Evolutionary conservation across 1,140 invertebrate genomes (phyloP).

Genomic region (Hydropsyche tenuis): DNA sequence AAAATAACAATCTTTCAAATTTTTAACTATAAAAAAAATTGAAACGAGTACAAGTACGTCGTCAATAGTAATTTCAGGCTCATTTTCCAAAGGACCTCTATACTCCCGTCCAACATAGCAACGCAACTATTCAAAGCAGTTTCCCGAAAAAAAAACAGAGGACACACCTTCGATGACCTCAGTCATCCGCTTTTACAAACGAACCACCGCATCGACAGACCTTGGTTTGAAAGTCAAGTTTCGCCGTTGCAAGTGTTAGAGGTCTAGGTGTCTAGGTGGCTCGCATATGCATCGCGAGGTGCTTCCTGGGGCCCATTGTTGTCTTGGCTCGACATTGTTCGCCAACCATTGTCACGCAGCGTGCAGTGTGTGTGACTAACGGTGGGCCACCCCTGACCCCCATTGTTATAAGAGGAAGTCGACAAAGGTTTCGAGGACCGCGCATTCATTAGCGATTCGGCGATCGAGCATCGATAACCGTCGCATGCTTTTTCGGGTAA

Average conservation of each 20-base stretch:
- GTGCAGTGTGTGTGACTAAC: neutral
- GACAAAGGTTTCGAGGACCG: slow-evolving; percentile 33
- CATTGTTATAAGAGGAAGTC: slow-evolving; percentile 44
- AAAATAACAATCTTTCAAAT: too few relatives aligned
- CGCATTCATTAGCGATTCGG: slow-evolving; percentile 11
- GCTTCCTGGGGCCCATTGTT: slow-evolving; percentile 11
- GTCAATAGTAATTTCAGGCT: too few relatives aligned
- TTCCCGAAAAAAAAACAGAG: too few relatives aligned
- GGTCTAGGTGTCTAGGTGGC: slow-evolving; percentile 19
- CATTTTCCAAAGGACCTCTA: too few relatives aligned
- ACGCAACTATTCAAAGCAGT: too few relatives aligned
- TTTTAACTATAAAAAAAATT: too few relatives aligned
- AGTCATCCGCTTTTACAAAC: too few relatives aligned
- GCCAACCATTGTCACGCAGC: slow-evolving; percentile 10
- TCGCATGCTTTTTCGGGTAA: neutral
- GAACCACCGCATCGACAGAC: too few relatives aligned
- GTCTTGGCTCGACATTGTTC: slow-evolving; percentile 16
- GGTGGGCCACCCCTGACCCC: slow-evolving; percentile 35
- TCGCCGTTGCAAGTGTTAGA: neutral
- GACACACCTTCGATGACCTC: too few relatives aligned
- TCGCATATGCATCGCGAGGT: slow-evolving; percentile 13
- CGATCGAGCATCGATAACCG: neutral
- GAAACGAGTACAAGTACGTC: too few relatives aligned
- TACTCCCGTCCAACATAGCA: too few relatives aligned
- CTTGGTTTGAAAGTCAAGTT: too few relatives aligned